phyloP scores from a whole-genome alignment of 1,140 invertebrate genomes.

The Lerema accius region DNA sequence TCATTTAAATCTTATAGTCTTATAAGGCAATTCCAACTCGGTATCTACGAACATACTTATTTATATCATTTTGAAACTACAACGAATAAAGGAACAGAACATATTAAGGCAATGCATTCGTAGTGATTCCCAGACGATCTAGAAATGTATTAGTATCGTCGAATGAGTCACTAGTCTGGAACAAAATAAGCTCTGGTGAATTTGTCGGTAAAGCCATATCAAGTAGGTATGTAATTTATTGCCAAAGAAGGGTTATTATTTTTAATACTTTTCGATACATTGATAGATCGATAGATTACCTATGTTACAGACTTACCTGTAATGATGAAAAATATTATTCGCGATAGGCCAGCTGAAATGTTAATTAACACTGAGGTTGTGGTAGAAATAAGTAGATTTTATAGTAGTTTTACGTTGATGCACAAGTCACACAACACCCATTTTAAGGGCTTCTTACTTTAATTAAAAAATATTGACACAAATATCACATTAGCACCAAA shows the following conservation, averaged over 20 bases:
- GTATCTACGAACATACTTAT: not conserved
- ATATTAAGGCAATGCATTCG: slow-evolving; percentile 49
- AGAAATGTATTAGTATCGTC: slow-evolving; percentile 56
- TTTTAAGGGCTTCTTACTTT: slow-evolving; percentile 44
- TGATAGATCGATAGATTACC: too few species aligned
- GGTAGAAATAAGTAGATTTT: too few species aligned
- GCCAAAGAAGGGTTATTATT: too few species aligned
- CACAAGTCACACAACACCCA: slow-evolving; percentile 39
- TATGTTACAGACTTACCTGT: too few species aligned
- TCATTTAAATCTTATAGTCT: too few species aligned
- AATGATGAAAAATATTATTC: too few species aligned
- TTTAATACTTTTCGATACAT: too few species aligned
- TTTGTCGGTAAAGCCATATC: not conserved
- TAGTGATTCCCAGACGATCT: slow-evolving; percentile 66
- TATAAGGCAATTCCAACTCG: too few species aligned
- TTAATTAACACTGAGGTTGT: too few species aligned
- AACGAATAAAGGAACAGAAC: slow-evolving; percentile 44
- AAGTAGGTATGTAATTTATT: too few species aligned
- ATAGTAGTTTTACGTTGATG: too few species aligned
- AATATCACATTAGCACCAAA: slow-evolving; percentile 38
- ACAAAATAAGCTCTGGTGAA: slow-evolving; percentile 9
- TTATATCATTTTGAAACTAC: slow-evolving; percentile 17
- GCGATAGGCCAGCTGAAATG: too few species aligned
- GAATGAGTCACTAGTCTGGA: slow-evolving; percentile 59
- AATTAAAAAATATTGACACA: slow-evolving; percentile 43